A percentile compares a stretch with the other conserved stretches of the same genome.
Evolutionary conservation across 2,113 vertebrate species (phyloP).

Genomic region (Riparia riparia): DNA sequence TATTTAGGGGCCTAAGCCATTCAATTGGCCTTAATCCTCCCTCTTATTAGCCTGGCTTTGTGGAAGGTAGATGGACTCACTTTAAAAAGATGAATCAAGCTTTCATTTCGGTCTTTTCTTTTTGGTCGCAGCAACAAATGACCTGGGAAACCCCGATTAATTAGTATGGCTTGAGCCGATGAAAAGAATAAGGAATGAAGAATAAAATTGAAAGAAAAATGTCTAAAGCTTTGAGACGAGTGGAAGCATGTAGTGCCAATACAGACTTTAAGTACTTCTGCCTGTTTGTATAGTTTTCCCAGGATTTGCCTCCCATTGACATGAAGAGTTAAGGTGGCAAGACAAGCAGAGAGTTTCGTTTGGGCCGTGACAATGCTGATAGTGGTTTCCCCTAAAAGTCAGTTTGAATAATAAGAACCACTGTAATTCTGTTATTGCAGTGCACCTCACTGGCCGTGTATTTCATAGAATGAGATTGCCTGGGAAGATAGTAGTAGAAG

Average conservation of each 20-base stretch:
- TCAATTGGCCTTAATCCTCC: constrained; percentile 75
- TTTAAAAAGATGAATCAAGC: constrained; percentile 66
- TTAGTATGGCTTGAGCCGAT: constrained; percentile 70
- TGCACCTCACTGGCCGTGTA: neutral
- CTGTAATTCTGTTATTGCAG: neutral
- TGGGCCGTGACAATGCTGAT: neutral
- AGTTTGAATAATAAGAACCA: neutral
- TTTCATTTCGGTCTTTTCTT: constrained; percentile 1
- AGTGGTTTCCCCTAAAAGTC: neutral
- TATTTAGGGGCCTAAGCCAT: constrained; percentile 52
- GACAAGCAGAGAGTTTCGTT: constrained; percentile 52
- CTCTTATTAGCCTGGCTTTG: constrained; percentile 57
- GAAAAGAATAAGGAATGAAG: constrained; percentile 56
- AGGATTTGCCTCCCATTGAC: constrained; percentile 64
- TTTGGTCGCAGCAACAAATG: constrained; percentile 66
- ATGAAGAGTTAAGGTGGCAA: constrained; percentile 19
- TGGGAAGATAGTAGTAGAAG: neutral
- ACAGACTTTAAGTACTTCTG: constrained; percentile 73
- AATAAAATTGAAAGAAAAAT: constrained; percentile 68
- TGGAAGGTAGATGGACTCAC: constrained; percentile 59
- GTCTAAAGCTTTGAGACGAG: constrained; percentile 57
- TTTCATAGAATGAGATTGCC: neutral
- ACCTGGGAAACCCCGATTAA: constrained; percentile 77
- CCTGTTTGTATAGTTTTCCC: constrained; percentile 77
- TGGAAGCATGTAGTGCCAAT: constrained; percentile 55